Base-by-base conservation (phyloP, 2,113 vertebrate species). In the Nestor notabilis region DNA sequence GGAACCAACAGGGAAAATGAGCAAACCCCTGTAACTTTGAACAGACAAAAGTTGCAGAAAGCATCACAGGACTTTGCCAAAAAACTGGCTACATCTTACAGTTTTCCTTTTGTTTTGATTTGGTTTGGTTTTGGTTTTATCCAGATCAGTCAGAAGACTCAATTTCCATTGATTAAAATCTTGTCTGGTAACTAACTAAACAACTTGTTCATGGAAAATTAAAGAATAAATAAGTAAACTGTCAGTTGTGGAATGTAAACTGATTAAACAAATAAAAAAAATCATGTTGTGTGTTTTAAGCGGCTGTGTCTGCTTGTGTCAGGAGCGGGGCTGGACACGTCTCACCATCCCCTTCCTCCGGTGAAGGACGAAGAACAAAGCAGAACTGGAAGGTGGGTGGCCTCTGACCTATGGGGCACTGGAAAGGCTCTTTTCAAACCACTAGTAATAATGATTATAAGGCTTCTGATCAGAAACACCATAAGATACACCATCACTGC, bases 201-300 rank as follows among this genome's bases (percentile, higher is more conserved):
- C 96, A 97, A 98, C 95, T 98, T 98, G 97, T 98, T 98, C 96
- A 98, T 98, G 97, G 97, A 97, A 97, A 97, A 89, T 37, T 68
- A 33, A 98, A 97, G 97, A 96, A 94, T 96, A 97, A 98, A 96
- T 97, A 98, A 97, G 97, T 98, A 97, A 98, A 72, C 95, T 98
- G 98, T 98, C 98, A 97, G 97, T 98, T 98, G 98, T 98, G 98
- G 98, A 98, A 98, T 98, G 98, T 98, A 98, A 98, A 98, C 98
- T 98, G 98, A 98, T 98, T 98, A 98, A 98, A 98, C 96, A 97
- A 98, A 98, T 98, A 98, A 98, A 98, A 97, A 98, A 97, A 98
- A 97, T 86, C 96, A 97, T 98, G 97, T 98, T 98, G 98, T 98
- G 98, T 98, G 98, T 98, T 98, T 98, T 98, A 97, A 97, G 90